Evolutionary conservation across 2,797 vertebrate genomes (phyloP), one percentile per base, ranked within the genome.

Genomic region (Gadopsis marmoratus): DNA sequence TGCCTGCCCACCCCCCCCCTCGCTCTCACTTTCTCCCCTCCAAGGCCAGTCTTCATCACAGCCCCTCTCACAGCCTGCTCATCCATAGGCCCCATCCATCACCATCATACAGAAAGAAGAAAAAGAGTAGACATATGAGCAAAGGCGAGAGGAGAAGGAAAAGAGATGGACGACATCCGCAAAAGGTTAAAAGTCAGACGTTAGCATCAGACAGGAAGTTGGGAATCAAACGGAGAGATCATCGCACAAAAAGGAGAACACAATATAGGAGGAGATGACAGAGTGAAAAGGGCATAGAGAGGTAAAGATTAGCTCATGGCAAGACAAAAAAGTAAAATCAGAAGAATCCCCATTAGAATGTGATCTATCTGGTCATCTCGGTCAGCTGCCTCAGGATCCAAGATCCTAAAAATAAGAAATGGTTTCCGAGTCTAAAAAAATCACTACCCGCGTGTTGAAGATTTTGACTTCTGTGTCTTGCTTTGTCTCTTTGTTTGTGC

Each of bases 31-130:
- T 81, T 81, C 69, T 81, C 75, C 81, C 72, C 81, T 84, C 88
- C 92, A 93, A 94, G 93, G 93, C 93, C 90, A 78, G 91, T 85
- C 87, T 93, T 89, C 86, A 92, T 94, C 92, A 91, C 75, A 71
- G 81, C 71, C 85, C 85, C 72, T 88, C 81, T 88, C 86, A 89
- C 83, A 71, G 79, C 81, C 88, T 86, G 83, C 86, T 94, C 93
- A 93, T 88, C 93, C 93, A 88, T 92, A 84, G 70, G 86, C 74
- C 78, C 86, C 86, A 94, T 94, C 90, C 91, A 93, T 94, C 93
- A 94, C 86, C 77, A 93, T 94, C 93, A 92, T 29, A 77, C 74
- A 85, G 79, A 74, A 48, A 84, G 79, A 85, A 72, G 76, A 81
- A 58, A 73, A 81, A 75, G 35, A 76, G 67, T 17, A 55, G 77